Evolutionary conservation across 2,888 invertebrate species (phyloP).

Genomic region (Halictus ligatus): DNA sequence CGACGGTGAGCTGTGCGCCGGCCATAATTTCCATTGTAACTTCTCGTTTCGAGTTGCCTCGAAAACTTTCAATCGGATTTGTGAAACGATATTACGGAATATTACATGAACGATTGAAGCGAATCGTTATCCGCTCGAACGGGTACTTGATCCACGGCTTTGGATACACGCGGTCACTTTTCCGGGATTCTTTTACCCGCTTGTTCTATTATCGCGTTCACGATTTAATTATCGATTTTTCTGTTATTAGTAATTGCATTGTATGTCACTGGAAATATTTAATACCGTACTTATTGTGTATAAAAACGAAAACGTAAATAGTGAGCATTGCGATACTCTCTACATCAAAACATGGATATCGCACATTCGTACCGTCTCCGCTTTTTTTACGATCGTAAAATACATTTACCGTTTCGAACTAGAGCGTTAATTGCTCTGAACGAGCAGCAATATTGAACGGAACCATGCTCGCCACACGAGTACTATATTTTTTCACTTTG

Average conservation of each 20-base stretch:
- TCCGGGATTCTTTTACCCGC: background rate
- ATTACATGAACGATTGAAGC: constrained; percentile 65
- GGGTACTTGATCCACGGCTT: constrained; percentile 32
- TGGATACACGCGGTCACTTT: background rate
- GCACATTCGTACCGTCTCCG: too few relatives aligned
- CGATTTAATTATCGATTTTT: constrained; percentile 5
- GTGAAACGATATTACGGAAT: constrained; percentile 60
- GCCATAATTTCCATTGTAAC: constrained; percentile 66
- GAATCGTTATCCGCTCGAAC: constrained; percentile 43
- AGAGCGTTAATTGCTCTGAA: too few relatives aligned
- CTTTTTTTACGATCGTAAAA: background rate
- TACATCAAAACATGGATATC: too few relatives aligned
- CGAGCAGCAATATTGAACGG: too few relatives aligned
- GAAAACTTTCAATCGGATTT: constrained; percentile 67
- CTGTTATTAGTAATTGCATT: background rate
- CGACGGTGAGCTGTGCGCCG: constrained; percentile 43
- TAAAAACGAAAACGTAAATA: background rate
- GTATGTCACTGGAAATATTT: too few relatives aligned
- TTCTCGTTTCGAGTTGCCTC: constrained; percentile 62
- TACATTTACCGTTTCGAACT: too few relatives aligned
- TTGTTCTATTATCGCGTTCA: background rate
- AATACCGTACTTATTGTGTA: background rate
- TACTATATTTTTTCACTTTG: too few relatives aligned
- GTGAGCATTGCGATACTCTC: too few relatives aligned
- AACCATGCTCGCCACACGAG: background rate